Conservation (phyloP, 2,797 vertebrate species). For the Crocodylus rhombifer region DNA sequence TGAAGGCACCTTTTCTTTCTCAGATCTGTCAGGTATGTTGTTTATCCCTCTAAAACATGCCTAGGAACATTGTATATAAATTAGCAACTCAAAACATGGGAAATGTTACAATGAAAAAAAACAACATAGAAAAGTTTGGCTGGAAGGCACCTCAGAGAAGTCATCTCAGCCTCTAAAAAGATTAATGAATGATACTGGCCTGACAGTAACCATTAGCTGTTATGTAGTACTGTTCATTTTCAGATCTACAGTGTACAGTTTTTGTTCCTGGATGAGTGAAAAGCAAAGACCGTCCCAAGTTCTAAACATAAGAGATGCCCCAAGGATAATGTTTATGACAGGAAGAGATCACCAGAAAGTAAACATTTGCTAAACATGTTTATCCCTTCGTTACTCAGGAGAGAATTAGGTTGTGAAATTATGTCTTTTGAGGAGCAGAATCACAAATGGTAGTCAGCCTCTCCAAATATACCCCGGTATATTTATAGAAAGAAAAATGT, state of each 20-base stretch:
- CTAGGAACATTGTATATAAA: too few species aligned
- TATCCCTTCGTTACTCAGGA: rapidly evolving
- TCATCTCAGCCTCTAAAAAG: too few species aligned
- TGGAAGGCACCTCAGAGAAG: too few species aligned
- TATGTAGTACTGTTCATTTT: not conserved
- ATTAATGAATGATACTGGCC: too few species aligned
- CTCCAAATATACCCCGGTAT: not conserved
- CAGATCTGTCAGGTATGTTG: not conserved
- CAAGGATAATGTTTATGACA: not conserved
- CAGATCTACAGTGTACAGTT: not conserved
- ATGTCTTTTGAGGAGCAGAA: not conserved
- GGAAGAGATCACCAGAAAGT: not conserved
- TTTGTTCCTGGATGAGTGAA: not conserved
- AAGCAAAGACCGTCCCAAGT: not conserved
- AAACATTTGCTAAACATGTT: not conserved
- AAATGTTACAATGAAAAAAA: too few species aligned
- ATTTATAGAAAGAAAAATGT: not conserved
- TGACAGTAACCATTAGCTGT: not conserved
- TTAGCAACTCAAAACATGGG: too few species aligned
- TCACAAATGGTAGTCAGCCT: rapidly evolving
- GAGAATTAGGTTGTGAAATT: not conserved
- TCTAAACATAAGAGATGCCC: rapidly evolving
- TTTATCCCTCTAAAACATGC: not conserved
- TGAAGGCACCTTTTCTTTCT: not conserved
- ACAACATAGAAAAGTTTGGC: too few species aligned